phyloP scores from a whole-genome alignment of 1,140 invertebrate species.

The Nomia melanderi region DNA sequence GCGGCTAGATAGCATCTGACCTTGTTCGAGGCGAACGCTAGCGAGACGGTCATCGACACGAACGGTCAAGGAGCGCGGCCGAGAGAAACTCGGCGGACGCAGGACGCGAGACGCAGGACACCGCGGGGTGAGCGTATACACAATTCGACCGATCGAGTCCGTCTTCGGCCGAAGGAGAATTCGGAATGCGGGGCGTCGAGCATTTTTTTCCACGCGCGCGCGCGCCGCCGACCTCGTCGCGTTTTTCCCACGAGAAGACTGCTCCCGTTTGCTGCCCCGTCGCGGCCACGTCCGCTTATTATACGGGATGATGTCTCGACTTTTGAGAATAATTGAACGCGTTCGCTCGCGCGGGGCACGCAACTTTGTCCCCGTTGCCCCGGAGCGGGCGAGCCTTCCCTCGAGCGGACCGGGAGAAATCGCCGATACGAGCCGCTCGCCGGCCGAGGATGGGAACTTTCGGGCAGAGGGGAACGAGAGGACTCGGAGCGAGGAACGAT shows the following conservation, averaged over 20 bases:
- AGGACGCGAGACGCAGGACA: not conserved
- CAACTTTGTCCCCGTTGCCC: constrained; percentile 36
- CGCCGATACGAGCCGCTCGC: too few relatives aligned
- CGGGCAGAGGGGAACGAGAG: too few relatives aligned
- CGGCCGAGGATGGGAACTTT: too few relatives aligned
- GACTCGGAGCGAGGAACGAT: not conserved
- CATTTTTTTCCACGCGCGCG: not conserved
- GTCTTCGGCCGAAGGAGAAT: not conserved
- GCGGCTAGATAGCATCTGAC: constrained; percentile 34
- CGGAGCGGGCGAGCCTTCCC: constrained; percentile 15
- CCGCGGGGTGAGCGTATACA: too few relatives aligned
- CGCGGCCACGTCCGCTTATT: constrained; percentile 69
- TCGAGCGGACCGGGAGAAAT: constrained; percentile 17
- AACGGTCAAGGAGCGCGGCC: constrained; percentile 36
- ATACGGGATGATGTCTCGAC: constrained; percentile 59
- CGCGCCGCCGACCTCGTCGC: not conserved
- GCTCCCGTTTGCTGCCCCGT: constrained; percentile 60
- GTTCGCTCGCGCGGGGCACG: constrained; percentile 49
- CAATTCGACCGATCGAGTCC: not conserved
- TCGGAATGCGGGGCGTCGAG: not conserved
- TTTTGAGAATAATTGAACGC: constrained; percentile 68
- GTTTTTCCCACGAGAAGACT: constrained; percentile 60
- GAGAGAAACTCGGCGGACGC: constrained; percentile 32
- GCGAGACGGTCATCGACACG: constrained; percentile 48
- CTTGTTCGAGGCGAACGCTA: constrained; percentile 39